These are phyloP conservation scores for Ichneumoninae sp. DNA, from an alignment of 2,888 invertebrate genomes.

Conservation along the genomic window DNA sequence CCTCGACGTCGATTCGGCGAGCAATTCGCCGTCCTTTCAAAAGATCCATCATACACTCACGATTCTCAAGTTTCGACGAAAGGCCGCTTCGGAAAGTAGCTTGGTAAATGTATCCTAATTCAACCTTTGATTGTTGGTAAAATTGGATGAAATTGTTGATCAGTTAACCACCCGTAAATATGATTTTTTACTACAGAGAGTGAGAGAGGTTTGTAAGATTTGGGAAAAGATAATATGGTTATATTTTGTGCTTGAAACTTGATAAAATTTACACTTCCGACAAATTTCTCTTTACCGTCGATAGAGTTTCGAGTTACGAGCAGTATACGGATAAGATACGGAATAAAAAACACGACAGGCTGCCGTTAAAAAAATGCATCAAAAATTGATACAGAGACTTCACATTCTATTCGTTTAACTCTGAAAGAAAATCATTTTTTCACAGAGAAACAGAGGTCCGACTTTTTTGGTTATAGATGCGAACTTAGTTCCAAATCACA, in stretches of 20 bases:
- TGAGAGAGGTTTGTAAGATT: not conserved
- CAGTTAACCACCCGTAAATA: not conserved
- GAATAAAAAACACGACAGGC: not conserved
- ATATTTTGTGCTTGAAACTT: not conserved
- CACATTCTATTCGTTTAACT: not conserved
- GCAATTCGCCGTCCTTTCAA: slow-evolving; percentile 20
- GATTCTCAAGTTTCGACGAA: not conserved
- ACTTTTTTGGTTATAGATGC: not conserved
- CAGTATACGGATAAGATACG: not conserved
- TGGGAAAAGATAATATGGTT: not conserved
- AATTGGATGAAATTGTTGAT: not conserved
- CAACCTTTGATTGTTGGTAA: not conserved
- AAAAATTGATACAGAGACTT: not conserved
- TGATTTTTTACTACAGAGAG: not conserved
- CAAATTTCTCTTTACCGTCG: not conserved
- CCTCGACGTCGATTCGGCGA: slow-evolving; percentile 43
- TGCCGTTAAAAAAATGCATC: not conserved
- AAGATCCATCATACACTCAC: not conserved
- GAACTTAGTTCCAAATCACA: not conserved
- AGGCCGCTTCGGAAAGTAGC: not conserved
- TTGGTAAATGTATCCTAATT: not conserved
- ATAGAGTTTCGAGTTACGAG: not conserved
- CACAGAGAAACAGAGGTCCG: not conserved
- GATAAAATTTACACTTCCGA: not conserved
- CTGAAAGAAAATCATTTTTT: not conserved